These are phyloP conservation scores for Pantherophis alleghaniensis DNA, from an alignment of 2,797 vertebrate genomes.

Conservation along the genomic window DNA sequence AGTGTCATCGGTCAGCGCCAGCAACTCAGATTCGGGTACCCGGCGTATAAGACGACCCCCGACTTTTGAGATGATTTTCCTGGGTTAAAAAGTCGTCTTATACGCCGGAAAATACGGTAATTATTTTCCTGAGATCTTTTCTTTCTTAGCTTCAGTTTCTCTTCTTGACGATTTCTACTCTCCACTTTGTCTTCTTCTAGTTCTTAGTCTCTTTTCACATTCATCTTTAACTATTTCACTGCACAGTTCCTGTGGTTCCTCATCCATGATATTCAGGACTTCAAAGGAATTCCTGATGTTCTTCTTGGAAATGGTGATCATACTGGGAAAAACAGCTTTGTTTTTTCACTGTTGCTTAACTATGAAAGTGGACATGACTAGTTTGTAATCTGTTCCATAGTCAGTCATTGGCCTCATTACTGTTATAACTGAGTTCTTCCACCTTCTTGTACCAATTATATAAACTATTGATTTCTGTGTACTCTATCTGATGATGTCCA, in stretches of 20 bases:
- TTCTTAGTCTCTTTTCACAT: neutral
- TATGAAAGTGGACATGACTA: neutral
- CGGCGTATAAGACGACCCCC: too few species aligned
- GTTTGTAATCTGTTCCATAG: neutral
- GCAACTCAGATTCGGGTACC: too few species aligned
- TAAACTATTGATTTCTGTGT: neutral
- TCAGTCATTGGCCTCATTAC: neutral
- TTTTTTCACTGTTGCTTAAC: neutral
- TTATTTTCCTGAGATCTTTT: neutral
- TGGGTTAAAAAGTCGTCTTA: too few species aligned
- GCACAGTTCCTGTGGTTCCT: neutral
- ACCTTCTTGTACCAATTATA: neutral
- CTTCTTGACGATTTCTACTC: neutral
- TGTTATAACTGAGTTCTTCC: neutral
- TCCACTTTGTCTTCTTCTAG: neutral
- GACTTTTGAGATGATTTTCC: too few species aligned
- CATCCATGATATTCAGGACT: neutral
- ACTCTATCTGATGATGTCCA: neutral
- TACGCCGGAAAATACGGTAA: neutral
- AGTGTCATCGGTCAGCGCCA: too few species aligned
- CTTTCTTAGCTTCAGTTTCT: neutral
- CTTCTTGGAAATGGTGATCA: neutral
- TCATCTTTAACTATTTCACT: neutral
- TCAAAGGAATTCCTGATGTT: neutral
- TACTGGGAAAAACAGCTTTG: neutral